A percentile compares a stretch with the other conserved stretches of the same genome.
Evolutionary conservation across 1,140 invertebrate genomes (phyloP).

Genomic region (Vanessa atalanta): DNA sequence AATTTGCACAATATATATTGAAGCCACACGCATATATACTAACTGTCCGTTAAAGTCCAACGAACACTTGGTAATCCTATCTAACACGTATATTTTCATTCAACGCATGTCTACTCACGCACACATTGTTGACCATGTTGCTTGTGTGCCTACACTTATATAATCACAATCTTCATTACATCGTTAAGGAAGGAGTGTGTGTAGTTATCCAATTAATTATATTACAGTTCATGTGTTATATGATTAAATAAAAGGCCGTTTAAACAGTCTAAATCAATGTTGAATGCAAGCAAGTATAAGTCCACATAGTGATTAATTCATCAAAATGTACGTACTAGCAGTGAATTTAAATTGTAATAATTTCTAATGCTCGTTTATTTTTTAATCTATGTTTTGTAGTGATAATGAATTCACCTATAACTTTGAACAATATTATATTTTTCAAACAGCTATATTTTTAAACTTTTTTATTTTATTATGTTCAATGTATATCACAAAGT

Average conservation of each 20-base stretch:
- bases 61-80: conserved; percentile 20
- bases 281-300: too few species aligned
- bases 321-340: too few species aligned
- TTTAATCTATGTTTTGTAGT: too few species aligned
- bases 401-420: too few species aligned
- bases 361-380: too few species aligned
- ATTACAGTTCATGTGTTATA: conserved; percentile 6
- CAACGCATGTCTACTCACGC: conserved; percentile 10
- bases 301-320: too few species aligned
- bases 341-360: too few species aligned
- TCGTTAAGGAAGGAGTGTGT: conserved; percentile 26
- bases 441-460: too few species aligned
- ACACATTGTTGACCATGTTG: not conserved
- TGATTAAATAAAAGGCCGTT: conserved; percentile 12
- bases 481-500: not conserved
- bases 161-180: conserved; percentile 25
- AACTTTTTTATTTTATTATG: not conserved
- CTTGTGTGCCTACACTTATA: conserved; percentile 11
- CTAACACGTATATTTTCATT: conserved; percentile 14
- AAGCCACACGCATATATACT: not conserved
- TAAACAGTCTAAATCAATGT: conserved; percentile 11
- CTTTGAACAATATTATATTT: too few species aligned
- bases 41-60: conserved; percentile 1
- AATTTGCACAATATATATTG: not conserved
- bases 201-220: conserved; percentile 32